A percentile compares a stretch with the other conserved stretches of the same genome.
phyloP scores from a whole-genome alignment of 1,140 invertebrate species.

The Drosophila orosa region DNA sequence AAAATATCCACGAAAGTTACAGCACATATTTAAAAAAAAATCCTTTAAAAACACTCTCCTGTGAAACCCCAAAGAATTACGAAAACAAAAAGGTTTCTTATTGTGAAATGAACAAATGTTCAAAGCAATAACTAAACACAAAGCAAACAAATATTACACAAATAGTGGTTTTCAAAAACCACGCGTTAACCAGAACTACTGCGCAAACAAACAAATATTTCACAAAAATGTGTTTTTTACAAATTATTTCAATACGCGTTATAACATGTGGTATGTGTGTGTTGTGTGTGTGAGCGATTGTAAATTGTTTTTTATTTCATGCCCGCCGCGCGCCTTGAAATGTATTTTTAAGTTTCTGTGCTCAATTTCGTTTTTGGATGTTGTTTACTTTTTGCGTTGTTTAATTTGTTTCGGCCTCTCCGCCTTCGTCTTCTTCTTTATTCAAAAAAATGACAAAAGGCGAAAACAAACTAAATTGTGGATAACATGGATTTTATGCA shows the following conservation, averaged over 20 bases:
- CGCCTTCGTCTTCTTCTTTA: conserved; percentile 36
- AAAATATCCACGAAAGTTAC: no score
- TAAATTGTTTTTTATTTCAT: conserved; percentile 68
- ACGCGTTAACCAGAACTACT: conserved; percentile 8
- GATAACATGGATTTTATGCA: conserved; percentile 58
- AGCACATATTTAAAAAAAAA: neutral
- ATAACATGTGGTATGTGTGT: conserved; percentile 14
- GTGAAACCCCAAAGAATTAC: neutral
- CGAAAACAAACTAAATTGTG: conserved; percentile 53
- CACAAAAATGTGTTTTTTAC: conserved; percentile 41
- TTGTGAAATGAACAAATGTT: conserved; percentile 4
- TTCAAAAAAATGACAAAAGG: conserved; percentile 50
- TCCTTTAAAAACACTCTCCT: neutral
- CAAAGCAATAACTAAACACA: conserved; percentile 1
- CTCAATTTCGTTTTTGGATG: conserved; percentile 68
- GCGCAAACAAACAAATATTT: conserved; percentile 35
- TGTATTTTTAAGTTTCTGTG: conserved; percentile 79
- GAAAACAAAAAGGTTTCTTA: neutral
- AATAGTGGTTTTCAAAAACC: conserved; percentile 7
- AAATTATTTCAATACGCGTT: conserved; percentile 32
- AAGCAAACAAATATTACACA: conserved; percentile 27
- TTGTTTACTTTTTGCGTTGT: conserved; percentile 81
- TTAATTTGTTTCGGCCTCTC: conserved; percentile 61
- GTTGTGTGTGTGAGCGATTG: conserved; percentile 30
- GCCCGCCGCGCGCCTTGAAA: conserved; percentile 70